Evolutionary conservation across 1,140 invertebrate species (phyloP).

Genomic region (Nylanderia fulva): DNA sequence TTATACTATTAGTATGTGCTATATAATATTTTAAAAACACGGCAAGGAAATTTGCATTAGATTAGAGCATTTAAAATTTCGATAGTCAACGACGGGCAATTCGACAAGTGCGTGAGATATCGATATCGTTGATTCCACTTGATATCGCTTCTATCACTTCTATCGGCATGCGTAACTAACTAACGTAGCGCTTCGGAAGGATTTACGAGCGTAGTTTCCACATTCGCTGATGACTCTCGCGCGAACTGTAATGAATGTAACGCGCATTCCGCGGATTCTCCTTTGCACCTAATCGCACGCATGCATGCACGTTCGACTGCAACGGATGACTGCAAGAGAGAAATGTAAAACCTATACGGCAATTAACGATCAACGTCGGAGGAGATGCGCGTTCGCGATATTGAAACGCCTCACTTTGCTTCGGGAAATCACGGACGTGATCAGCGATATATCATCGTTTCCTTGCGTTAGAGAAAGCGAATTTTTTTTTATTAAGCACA

Average conservation of each 20-base stretch:
- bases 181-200: constrained; percentile 63
- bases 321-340: background rate
- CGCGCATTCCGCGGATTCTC: constrained; percentile 52
- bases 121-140: too few species aligned
- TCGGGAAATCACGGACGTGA: constrained; percentile 10
- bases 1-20: too few species aligned
- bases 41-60: too few species aligned
- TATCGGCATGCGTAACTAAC: too few species aligned
- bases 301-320: background rate
- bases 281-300: constrained; percentile 12
- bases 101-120: too few species aligned
- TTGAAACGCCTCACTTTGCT: background rate
- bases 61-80: too few species aligned
- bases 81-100: too few species aligned
- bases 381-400: constrained; percentile 39
- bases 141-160: too few species aligned
- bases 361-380: constrained; percentile 29
- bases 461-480: constrained; percentile 43
- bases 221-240: constrained; percentile 57
- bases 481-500: constrained; percentile 34
- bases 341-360: constrained; percentile 25
- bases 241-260: constrained; percentile 25
- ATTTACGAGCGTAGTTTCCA: constrained; percentile 76
- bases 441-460: constrained; percentile 45
- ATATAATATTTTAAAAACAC: too few species aligned